Conservation (phyloP, 2,888 invertebrate species). For the Hydropsyche betteni region DNA sequence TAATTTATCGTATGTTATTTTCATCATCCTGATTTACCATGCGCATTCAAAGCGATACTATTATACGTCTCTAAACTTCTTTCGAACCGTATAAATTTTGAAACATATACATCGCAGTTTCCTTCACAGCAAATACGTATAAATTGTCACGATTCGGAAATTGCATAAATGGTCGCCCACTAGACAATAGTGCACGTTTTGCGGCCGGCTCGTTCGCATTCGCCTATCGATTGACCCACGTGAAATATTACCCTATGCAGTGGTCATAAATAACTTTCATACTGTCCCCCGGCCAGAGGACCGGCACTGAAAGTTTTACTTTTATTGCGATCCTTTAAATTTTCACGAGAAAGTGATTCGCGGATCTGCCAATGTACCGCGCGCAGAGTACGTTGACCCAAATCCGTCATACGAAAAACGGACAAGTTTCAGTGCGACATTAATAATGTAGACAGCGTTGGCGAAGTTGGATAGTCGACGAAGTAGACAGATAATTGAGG, state of each 20-base stretch:
- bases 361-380: not conserved
- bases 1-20: too few relatives aligned
- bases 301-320: constrained; percentile 1
- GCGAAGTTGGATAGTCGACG: not conserved
- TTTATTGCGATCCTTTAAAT: constrained; percentile 4
- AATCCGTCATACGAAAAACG: constrained; percentile 1
- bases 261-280: constrained; percentile 50
- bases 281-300: constrained; percentile 21
- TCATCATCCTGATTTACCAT: too few relatives aligned
- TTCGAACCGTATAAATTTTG: not conserved
- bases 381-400: constrained; percentile 12
- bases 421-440: not conserved
- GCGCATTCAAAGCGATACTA: too few relatives aligned
- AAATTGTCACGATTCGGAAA: constrained; percentile 38
- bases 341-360: too few relatives aligned
- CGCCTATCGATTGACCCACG: constrained; percentile 45
- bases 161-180: constrained; percentile 33
- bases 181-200: constrained; percentile 25
- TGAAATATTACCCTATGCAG: constrained; percentile 51
- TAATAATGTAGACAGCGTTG: not conserved
- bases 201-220: constrained; percentile 33
- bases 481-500: constrained; percentile 46
- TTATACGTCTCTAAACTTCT: too few relatives aligned
- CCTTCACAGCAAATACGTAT: constrained; percentile 29
- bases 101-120: not conserved